phyloP scores from a whole-genome alignment of 1,140 invertebrate species.

The Ceratina australensis region DNA sequence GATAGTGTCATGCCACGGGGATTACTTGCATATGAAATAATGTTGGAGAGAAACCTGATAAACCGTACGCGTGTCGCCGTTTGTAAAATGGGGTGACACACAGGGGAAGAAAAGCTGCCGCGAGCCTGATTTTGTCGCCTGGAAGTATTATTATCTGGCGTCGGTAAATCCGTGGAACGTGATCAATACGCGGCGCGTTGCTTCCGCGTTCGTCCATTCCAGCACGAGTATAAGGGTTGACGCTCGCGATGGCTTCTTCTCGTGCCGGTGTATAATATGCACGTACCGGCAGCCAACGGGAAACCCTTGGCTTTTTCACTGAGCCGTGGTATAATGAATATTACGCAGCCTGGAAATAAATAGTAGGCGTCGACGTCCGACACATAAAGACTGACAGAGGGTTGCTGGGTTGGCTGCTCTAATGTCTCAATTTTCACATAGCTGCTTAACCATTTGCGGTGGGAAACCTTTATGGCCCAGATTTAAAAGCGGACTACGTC shows the following conservation, averaged over 20 bases:
- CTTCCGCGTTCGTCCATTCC: conserved; percentile 41
- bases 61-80: background rate
- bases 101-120: background rate
- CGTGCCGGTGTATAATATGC: background rate
- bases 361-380: background rate
- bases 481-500: background rate
- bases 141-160: conserved; percentile 46
- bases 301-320: conserved; percentile 21
- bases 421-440: no score
- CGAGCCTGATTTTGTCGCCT: conserved; percentile 1
- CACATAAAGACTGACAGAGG: background rate
- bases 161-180: conserved; percentile 52
- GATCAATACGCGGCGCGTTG: conserved; percentile 51
- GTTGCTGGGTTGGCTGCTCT: no score
- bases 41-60: background rate
- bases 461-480: background rate
- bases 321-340: background rate
- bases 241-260: conserved; percentile 6
- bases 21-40: background rate
- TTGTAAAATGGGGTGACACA: background rate
- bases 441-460: background rate
- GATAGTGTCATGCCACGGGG: no score
- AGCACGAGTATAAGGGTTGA: conserved; percentile 32
- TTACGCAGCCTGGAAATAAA: background rate
- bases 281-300: background rate